Evolutionary conservation across 2,888 invertebrate species (phyloP).

Genomic region (Lamproptera curius): DNA sequence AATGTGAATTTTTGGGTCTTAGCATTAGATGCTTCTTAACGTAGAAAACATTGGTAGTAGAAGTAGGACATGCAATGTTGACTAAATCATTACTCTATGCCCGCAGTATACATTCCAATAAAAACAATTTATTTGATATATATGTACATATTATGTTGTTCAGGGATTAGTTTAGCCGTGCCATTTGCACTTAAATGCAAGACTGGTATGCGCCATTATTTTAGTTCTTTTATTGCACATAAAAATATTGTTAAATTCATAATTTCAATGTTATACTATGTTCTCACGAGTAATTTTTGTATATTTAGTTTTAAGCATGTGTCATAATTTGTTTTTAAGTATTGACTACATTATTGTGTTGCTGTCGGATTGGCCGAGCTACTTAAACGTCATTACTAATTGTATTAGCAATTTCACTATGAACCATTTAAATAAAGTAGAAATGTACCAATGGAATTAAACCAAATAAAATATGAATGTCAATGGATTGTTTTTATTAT

Average conservation of each 20-base stretch:
- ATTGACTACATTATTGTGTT: slow-evolving; percentile 8
- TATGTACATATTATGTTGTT: slow-evolving; percentile 16
- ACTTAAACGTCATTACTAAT: background rate
- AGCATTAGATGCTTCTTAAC: slow-evolving; percentile 24
- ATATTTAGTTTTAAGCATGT: slow-evolving; percentile 17
- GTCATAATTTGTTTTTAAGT: slow-evolving; percentile 17
- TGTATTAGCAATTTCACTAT: background rate
- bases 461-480: slow-evolving; percentile 43
- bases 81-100: too few species aligned
- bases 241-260: background rate
- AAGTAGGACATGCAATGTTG: slow-evolving; percentile 1
- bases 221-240: slow-evolving; percentile 4
- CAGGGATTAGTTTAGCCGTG: slow-evolving; percentile 12
- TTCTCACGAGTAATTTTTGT: background rate
- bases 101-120: slow-evolving; percentile 19
- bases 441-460: slow-evolving; percentile 48
- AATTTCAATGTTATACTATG: background rate
- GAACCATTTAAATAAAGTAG: slow-evolving; percentile 18
- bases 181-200: slow-evolving; percentile 11
- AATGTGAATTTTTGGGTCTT: slow-evolving; percentile 6
- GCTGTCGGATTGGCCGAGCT: background rate
- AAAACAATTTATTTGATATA: slow-evolving; percentile 11
- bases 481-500: slow-evolving; percentile 27
- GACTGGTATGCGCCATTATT: slow-evolving; percentile 15
- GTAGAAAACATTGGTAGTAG: slow-evolving; percentile 9